Evolutionary conservation across 2,888 invertebrate species (phyloP).

Genomic region (Platerodrilus igneus): DNA sequence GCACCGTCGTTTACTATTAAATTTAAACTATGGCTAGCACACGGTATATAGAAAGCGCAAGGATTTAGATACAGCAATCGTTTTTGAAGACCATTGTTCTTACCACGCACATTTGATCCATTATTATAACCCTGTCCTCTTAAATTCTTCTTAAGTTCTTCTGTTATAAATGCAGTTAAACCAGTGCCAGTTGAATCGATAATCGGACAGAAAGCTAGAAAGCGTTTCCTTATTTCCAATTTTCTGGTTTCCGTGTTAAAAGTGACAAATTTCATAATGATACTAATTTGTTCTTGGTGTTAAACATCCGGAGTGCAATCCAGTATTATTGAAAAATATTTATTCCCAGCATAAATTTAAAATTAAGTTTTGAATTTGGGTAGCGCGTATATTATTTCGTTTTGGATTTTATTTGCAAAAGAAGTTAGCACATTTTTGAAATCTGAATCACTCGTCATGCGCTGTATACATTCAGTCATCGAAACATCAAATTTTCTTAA

Average conservation of each 20-base stretch:
- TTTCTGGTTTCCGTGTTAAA: too few relatives aligned
- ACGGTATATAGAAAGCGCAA: too few relatives aligned
- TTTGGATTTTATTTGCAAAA: too few relatives aligned
- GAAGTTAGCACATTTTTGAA: too few relatives aligned
- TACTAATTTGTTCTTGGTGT: constrained; percentile 3
- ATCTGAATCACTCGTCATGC: too few relatives aligned
- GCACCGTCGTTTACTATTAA: too few relatives aligned
- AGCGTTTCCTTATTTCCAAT: too few relatives aligned
- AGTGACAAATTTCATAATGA: constrained; percentile 1
- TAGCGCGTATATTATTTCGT: constrained; percentile 24
- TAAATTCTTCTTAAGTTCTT: constrained; percentile 14
- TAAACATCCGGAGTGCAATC: too few relatives aligned
- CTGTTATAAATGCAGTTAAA: constrained; percentile 11
- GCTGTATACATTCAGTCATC: constrained; percentile 26
- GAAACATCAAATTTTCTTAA: constrained; percentile 24
- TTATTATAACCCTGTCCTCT: constrained; percentile 6
- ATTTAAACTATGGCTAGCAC: too few relatives aligned
- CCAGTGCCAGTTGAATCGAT: constrained; percentile 18
- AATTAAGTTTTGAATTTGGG: constrained; percentile 24
- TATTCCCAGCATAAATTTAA: constrained; percentile 7
- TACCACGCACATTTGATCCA: too few relatives aligned
- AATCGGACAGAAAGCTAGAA: constrained; percentile 10
- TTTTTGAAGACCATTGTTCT: constrained; percentile 1
- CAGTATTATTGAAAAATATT: constrained; percentile 3
- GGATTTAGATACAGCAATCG: too few relatives aligned